These are phyloP conservation scores for Sebastes nivosus DNA, from an alignment of 2,797 vertebrate genomes.

Conservation along the genomic window DNA sequence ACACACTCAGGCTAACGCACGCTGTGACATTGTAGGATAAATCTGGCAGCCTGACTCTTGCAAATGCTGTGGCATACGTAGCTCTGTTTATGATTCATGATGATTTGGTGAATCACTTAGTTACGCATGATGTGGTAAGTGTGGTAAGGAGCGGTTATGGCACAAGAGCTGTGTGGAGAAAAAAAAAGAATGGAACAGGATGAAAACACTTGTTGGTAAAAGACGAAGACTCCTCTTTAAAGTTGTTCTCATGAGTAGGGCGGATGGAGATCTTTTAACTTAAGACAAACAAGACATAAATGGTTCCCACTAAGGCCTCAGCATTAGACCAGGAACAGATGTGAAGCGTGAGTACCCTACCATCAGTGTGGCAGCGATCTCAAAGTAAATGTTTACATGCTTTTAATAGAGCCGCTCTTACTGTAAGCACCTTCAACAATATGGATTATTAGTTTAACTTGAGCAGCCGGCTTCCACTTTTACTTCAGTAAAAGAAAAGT, in stretches of 20 bases:
- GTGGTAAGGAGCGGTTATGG: not conserved
- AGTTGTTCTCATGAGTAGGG: constrained; percentile 33
- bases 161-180: not conserved
- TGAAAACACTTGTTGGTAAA: not conserved
- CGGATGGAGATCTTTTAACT: constrained; percentile 28
- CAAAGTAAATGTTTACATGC: constrained; percentile 41
- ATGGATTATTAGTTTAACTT: not conserved
- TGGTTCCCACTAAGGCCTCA: constrained; percentile 32
- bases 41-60: not conserved
- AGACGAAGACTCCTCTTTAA: constrained; percentile 15
- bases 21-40: not conserved
- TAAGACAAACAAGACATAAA: constrained; percentile 41
- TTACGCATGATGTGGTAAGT: not conserved
- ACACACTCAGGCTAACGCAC: not conserved
- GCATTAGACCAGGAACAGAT: constrained; percentile 40
- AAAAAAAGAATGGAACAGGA: not conserved
- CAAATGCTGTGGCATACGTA: not conserved
- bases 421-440: not conserved
- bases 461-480: not conserved
- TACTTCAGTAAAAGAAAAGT: not conserved
- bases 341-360: not conserved
- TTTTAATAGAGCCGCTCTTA: constrained; percentile 5
- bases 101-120: not conserved
- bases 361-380: not conserved
- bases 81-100: constrained; percentile 16